These are phyloP conservation scores for Cosmopolites sordidus DNA, from an alignment of 2,888 invertebrate genomes.

Conservation along the genomic window DNA sequence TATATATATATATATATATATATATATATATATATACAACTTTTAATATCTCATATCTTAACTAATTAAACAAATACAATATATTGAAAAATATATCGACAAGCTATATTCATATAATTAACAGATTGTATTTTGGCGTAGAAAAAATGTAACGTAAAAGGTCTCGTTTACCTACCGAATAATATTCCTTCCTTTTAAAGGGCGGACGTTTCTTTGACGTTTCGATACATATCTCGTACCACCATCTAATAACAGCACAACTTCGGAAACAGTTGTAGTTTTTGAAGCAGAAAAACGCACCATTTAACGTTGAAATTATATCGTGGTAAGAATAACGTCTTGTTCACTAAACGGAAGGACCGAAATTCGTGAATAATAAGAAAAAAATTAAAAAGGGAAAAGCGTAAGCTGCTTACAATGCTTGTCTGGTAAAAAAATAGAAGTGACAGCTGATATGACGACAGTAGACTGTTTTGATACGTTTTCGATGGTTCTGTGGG, in stretches of 20 bases:
- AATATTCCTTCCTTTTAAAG: too few species aligned
- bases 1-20: too few species aligned
- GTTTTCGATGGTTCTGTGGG: slow-evolving; percentile 28
- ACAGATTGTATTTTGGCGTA: too few species aligned
- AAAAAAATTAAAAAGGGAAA: slow-evolving; percentile 32
- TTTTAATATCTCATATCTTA: too few species aligned
- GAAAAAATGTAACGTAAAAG: too few species aligned
- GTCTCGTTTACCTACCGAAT: too few species aligned
- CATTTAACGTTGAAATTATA: slow-evolving; percentile 7
- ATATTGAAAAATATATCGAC: too few species aligned
- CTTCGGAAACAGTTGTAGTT: background rate
- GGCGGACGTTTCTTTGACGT: slow-evolving; percentile 22
- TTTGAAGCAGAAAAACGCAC: background rate
- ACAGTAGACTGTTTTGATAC: slow-evolving; percentile 35
- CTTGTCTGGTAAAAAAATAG: slow-evolving; percentile 25
- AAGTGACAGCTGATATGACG: slow-evolving; percentile 37
- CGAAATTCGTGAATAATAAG: slow-evolving; percentile 37
- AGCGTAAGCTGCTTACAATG: slow-evolving; percentile 20
- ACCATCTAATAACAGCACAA: slow-evolving; percentile 6
- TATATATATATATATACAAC: too few species aligned
- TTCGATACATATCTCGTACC: slow-evolving; percentile 17
- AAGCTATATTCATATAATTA: too few species aligned
- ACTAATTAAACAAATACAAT: too few species aligned
- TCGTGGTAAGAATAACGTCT: slow-evolving; percentile 28
- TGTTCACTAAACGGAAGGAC: slow-evolving; percentile 46